Percentiles rank a stretch among this genome's conserved stretches.
These are phyloP conservation scores for Triplophysa dalaica DNA, from an alignment of 2,113 vertebrate species.

Conservation along the genomic window DNA sequence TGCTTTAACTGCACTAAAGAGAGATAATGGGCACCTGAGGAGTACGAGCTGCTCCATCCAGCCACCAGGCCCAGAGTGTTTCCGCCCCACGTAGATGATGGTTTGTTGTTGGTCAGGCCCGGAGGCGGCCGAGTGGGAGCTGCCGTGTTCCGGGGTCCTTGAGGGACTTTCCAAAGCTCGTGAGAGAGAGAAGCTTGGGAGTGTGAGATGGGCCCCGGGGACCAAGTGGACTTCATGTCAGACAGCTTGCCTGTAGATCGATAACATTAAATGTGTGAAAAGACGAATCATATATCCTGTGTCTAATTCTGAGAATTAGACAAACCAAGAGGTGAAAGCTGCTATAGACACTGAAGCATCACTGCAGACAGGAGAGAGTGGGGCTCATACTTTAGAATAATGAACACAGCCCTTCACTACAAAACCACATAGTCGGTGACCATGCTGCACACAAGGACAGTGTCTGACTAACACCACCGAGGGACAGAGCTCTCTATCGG, in stretches of 20 bases:
- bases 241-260: constrained; percentile 86
- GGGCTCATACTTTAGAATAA: background rate
- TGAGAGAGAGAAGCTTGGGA: constrained; percentile 91
- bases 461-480: constrained; percentile 42
- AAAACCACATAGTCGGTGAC: background rate
- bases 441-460: constrained; percentile 55
- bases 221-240: constrained; percentile 97
- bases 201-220: constrained; percentile 89
- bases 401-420: background rate
- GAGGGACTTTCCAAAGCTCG: constrained; percentile 93
- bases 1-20: background rate
- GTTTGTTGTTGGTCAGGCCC: constrained; percentile 90
- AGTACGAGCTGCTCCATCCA: constrained; percentile 94
- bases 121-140: constrained; percentile 92
- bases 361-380: background rate
- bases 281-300: background rate
- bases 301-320: background rate
- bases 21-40: constrained; percentile 72
- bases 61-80: constrained; percentile 81
- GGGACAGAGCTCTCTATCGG: background rate
- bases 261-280: constrained; percentile 17
- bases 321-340: background rate
- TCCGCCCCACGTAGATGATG: constrained; percentile 93
- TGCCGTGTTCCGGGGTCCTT: constrained; percentile 83
- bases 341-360: background rate